Conservation (phyloP, 2,888 invertebrate genomes). For the Philonicus albiceps region DNA sequence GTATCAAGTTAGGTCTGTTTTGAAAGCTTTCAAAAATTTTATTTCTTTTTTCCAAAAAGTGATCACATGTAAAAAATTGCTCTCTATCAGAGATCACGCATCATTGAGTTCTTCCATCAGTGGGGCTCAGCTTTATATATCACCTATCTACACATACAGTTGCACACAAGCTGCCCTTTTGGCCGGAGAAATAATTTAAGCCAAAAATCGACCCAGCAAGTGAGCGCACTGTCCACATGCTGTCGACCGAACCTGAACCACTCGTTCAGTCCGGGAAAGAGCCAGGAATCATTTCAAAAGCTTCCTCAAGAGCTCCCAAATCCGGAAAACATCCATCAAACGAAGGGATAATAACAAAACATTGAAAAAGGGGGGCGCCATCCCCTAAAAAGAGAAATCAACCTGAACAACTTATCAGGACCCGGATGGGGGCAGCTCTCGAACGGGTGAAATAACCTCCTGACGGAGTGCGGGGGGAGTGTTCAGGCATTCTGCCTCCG, state of each 20-base stretch:
- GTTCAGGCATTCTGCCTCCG: neutral
- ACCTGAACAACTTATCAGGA: constrained; percentile 13
- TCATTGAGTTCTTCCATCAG: neutral
- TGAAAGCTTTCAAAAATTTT: neutral
- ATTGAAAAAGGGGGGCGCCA: neutral
- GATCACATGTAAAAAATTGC: neutral
- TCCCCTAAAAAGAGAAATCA: constrained; percentile 15
- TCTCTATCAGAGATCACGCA: neutral
- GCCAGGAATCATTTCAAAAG: neutral
- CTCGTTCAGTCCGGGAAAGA: neutral
- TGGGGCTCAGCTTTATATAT: neutral
- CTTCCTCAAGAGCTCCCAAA: neutral
- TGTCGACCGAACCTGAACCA: neutral
- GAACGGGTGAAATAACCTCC: neutral
- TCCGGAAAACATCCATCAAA: constrained; percentile 21
- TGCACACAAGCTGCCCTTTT: neutral
- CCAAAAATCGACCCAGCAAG: neutral
- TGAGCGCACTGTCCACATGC: neutral
- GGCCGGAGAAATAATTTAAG: neutral
- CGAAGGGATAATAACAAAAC: constrained; percentile 29
- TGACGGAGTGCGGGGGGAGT: neutral
- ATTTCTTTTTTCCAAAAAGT: neutral
- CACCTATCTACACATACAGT: neutral
- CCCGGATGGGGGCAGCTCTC: neutral
- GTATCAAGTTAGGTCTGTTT: neutral